These are phyloP conservation scores for Rhysida immarginata DNA, from an alignment of 1,140 invertebrate species.

Conservation along the genomic window DNA sequence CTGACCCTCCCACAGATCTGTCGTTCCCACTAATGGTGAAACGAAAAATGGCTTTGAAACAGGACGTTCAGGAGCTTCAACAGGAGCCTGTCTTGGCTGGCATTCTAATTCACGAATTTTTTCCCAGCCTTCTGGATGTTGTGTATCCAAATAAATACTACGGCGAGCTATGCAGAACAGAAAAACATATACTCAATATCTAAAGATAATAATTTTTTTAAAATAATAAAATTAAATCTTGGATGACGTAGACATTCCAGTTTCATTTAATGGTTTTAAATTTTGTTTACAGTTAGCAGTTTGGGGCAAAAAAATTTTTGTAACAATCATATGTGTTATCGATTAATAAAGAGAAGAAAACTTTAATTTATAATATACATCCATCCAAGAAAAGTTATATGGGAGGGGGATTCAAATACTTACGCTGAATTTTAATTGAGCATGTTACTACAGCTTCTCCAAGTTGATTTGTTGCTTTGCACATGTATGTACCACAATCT, in stretches of 20 bases:
- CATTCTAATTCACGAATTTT: slow-evolving; percentile 80
- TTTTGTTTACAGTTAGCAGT: no score
- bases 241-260: no score
- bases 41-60: slow-evolving; percentile 62
- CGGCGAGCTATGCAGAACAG: slow-evolving; percentile 43
- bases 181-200: no score
- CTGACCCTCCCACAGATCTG: slow-evolving; percentile 66
- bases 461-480: slow-evolving; percentile 75
- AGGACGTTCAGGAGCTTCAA: slow-evolving; percentile 63
- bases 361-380: no score
- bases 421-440: slow-evolving; percentile 50
- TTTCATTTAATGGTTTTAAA: no score
- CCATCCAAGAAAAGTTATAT: no score
- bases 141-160: slow-evolving; percentile 73
- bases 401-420: slow-evolving; percentile 14
- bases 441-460: slow-evolving; percentile 87
- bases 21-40: slow-evolving; percentile 60
- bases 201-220: no score
- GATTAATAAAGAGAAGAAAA: no score
- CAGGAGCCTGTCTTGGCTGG: slow-evolving; percentile 53
- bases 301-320: slow-evolving; percentile 2
- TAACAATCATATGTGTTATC: no score
- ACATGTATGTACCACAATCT: slow-evolving; percentile 87
- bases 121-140: slow-evolving; percentile 81
- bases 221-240: no score